These are phyloP conservation scores for Ispidina lecontei DNA, from an alignment of 2,797 vertebrate species.

Conservation along the genomic window DNA sequence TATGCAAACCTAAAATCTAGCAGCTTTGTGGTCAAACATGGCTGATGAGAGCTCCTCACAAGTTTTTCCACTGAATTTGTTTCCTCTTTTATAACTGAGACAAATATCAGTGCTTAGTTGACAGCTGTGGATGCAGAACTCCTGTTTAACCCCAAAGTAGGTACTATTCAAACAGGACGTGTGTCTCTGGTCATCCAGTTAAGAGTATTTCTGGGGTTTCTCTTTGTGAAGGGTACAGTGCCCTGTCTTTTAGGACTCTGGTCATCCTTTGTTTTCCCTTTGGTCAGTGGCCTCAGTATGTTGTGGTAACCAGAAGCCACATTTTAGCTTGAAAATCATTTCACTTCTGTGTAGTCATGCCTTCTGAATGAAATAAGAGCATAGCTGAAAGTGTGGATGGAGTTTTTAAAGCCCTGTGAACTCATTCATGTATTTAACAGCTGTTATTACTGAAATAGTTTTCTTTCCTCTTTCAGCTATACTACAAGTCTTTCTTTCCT, in stretches of 20 bases:
- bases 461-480: neutral
- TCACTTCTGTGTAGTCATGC: neutral
- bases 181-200: accelerated
- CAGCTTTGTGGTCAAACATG: neutral
- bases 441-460: neutral
- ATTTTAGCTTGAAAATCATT: neutral
- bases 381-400: accelerated
- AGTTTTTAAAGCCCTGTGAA: neutral
- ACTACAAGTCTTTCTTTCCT: neutral
- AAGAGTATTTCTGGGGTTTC: neutral
- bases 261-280: neutral
- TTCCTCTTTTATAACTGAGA: neutral
- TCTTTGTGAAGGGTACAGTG: neutral
- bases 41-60: neutral
- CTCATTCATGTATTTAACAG: neutral
- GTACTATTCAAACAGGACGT: accelerated
- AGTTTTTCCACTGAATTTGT: neutral
- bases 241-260: neutral
- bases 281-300: neutral
- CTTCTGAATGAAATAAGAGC: neutral
- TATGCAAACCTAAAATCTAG: neutral
- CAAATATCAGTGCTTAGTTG: neutral
- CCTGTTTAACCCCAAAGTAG: neutral
- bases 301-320: neutral
- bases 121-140: neutral